Conservation (phyloP, 2,113 vertebrate genomes). For the Triplophysa tibetana region DNA sequence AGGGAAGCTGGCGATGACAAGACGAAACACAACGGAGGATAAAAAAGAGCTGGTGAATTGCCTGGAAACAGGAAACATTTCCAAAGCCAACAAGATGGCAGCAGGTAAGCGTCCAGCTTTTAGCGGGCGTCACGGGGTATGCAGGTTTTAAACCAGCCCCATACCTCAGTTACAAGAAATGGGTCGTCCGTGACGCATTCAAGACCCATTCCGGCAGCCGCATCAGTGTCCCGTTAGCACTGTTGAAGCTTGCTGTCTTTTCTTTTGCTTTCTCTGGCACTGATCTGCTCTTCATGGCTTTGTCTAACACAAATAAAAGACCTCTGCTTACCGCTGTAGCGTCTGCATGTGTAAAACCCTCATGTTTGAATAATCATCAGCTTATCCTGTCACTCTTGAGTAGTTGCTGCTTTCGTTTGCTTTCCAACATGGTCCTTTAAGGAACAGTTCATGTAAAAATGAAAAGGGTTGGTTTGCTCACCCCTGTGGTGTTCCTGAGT, state of each 20-base stretch:
- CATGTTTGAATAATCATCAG: constrained; percentile 44
- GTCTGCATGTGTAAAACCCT: constrained; percentile 50
- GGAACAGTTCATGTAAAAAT: constrained; percentile 30
- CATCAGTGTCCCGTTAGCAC: constrained; percentile 34
- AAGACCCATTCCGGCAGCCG: constrained; percentile 5
- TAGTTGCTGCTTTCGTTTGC: constrained; percentile 30
- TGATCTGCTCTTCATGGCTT: constrained; percentile 40
- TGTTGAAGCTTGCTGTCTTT: constrained; percentile 38
- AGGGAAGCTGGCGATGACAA: constrained; percentile 82
- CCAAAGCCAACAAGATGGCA: constrained; percentile 84
- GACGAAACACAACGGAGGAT: constrained; percentile 92
- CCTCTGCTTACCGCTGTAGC: constrained; percentile 31
- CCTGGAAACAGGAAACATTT: constrained; percentile 85
- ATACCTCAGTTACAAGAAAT: constrained; percentile 37
- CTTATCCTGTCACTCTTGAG: constrained; percentile 41
- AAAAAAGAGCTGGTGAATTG: constrained; percentile 82
- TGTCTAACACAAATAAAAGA: constrained; percentile 17
- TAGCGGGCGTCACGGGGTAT: constrained; percentile 15
- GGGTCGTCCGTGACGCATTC: neutral
- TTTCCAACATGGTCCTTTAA: constrained; percentile 17
- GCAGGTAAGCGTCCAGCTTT: constrained; percentile 77
- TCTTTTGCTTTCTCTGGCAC: constrained; percentile 37
- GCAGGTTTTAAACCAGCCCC: constrained; percentile 17
- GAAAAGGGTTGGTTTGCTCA: neutral
- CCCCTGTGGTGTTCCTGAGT: neutral